phyloP scores from a whole-genome alignment of 2,888 invertebrate species.

The Lepidocyrtoides sp. region DNA sequence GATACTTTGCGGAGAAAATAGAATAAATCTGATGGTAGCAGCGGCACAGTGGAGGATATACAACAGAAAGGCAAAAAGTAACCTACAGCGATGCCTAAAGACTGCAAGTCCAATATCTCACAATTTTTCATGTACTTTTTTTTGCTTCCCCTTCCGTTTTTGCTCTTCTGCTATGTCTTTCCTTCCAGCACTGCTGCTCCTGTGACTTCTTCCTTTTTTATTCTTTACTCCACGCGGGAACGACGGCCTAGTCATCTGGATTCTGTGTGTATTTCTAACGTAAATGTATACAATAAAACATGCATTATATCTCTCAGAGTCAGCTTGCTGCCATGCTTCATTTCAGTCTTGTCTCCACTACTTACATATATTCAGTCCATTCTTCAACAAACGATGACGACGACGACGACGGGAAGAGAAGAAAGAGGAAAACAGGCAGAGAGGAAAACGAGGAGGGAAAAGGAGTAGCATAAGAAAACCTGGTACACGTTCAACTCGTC shows the following conservation, averaged over 20 bases:
- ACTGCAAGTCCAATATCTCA: constrained; percentile 48
- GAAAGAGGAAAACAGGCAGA: constrained; percentile 28
- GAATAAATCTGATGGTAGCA: too few relatives aligned
- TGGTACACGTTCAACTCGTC: constrained; percentile 54
- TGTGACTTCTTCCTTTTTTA: constrained; percentile 36
- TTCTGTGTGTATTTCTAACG: neutral
- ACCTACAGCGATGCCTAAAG: constrained; percentile 55
- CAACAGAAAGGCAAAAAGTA: constrained; percentile 44
- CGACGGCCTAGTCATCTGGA: neutral
- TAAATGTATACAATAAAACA: neutral
- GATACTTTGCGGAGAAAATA: too few relatives aligned
- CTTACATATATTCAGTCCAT: constrained; percentile 48
- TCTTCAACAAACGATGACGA: constrained; percentile 38
- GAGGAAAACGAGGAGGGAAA: constrained; percentile 28
- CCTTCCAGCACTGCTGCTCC: neutral
- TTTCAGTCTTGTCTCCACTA: constrained; percentile 70
- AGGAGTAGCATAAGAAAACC: neutral
- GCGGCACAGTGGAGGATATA: neutral
- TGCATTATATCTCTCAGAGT: neutral
- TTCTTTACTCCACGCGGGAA: constrained; percentile 34
- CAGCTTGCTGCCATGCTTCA: constrained; percentile 69
- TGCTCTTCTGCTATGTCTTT: constrained; percentile 6
- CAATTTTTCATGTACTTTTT: constrained; percentile 52
- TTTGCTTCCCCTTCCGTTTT: constrained; percentile 48
- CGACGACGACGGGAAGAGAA: constrained; percentile 31